Evolutionary conservation across 2,888 invertebrate genomes (phyloP).

Genomic region (Sinohyriopsis cumingii): DNA sequence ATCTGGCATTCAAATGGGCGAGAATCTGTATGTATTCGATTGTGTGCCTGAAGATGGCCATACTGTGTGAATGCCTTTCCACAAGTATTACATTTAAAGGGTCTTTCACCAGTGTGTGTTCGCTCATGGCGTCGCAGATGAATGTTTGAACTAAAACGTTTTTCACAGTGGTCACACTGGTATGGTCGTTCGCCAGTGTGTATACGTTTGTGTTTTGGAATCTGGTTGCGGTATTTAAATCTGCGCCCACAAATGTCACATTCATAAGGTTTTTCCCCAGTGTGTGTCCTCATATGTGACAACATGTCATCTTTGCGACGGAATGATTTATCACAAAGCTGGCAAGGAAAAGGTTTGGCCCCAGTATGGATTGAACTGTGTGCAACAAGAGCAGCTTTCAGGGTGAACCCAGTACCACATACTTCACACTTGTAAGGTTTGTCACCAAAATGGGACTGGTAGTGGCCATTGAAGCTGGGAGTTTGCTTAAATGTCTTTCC

Average conservation of each 20-base stretch:
- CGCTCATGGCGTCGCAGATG: constrained; percentile 30
- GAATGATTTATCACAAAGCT: constrained; percentile 40
- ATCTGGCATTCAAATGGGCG: constrained; percentile 28
- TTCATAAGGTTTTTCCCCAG: constrained; percentile 36
- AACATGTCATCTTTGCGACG: constrained; percentile 46
- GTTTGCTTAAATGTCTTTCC: constrained; percentile 35
- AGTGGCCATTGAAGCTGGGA: constrained; percentile 35
- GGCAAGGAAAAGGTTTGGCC: constrained; percentile 40
- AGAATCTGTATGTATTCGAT: constrained; percentile 31
- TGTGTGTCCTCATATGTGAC: constrained; percentile 33
- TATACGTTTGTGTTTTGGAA: constrained; percentile 29
- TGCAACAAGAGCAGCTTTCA: constrained; percentile 39
- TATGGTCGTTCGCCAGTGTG: constrained; percentile 34
- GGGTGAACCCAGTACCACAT: constrained; percentile 32
- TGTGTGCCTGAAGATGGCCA: constrained; percentile 38
- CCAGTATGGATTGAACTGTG: constrained; percentile 46
- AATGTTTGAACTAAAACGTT: constrained; percentile 31
- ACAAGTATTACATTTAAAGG: constrained; percentile 29
- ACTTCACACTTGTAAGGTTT: constrained; percentile 34
- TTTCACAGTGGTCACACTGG: constrained; percentile 23
- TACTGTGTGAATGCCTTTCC: constrained; percentile 35
- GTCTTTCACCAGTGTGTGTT: constrained; percentile 34
- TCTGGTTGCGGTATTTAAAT: constrained; percentile 38
- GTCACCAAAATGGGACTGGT: constrained; percentile 37
- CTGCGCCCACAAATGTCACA: constrained; percentile 38